These are phyloP conservation scores for Drosophila bipectinata DNA, from an alignment of 1,140 invertebrate genomes.

Conservation along the genomic window DNA sequence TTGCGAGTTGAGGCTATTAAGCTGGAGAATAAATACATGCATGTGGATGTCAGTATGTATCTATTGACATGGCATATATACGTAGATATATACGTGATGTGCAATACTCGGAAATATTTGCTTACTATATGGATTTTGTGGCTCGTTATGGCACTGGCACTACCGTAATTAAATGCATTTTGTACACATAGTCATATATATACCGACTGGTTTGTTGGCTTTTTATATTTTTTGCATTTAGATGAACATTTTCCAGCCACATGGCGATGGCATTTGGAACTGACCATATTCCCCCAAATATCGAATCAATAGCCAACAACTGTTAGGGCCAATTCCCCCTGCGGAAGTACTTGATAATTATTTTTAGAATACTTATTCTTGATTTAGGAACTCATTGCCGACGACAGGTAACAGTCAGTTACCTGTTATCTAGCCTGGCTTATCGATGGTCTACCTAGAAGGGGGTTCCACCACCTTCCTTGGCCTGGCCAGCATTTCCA, in stretches of 20 bases:
- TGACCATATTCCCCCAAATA: background rate
- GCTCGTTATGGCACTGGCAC: constrained; percentile 7
- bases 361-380: constrained; percentile 23
- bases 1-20: constrained; percentile 23
- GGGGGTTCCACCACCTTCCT: too few species aligned
- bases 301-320: constrained; percentile 20
- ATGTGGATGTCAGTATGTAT: too few species aligned
- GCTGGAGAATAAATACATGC: constrained; percentile 7
- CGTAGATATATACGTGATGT: constrained; percentile 35
- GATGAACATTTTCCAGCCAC: constrained; percentile 30
- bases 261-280: constrained; percentile 34
- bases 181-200: constrained; percentile 2
- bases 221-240: constrained; percentile 7
- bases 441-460: constrained; percentile 4
- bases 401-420: background rate
- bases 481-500: constrained; percentile 23
- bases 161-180: constrained; percentile 56
- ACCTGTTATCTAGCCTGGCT: constrained; percentile 16
- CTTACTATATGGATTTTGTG: constrained; percentile 43
- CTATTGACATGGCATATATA: background rate
- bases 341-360: constrained; percentile 43
- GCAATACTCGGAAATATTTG: constrained; percentile 49
- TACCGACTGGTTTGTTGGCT: constrained; percentile 30
- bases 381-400: constrained; percentile 2
- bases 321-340: constrained; percentile 9